Base-by-base conservation (phyloP, 2,797 vertebrate species). In the Crax fasciolata region DNA sequence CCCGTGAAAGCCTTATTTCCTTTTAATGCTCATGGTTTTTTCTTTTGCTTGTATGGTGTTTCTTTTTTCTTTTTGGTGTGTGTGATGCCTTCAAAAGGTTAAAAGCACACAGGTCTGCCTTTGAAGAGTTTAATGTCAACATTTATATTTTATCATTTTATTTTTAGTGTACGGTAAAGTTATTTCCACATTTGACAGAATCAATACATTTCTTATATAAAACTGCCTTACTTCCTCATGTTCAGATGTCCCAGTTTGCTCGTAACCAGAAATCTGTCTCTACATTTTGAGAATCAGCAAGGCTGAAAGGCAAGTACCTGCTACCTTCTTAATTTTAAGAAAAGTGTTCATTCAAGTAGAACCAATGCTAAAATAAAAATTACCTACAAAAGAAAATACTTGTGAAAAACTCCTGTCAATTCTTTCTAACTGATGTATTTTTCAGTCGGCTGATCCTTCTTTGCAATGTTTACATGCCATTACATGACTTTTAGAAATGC, bases 221-320 rank as follows among this genome's bases (percentile, higher is more conserved):
- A 85, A 63, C 16, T 65, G 12, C 25, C 84, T 67, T 81, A 2
- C 44, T 89, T 89, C 23, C 59, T 76, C 12, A 76, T 62, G 21
- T 76, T 92, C 75, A 92, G 59, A 77, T 79, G 46, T 59, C 63
- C 63, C 49, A 75, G 52, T 90, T 93, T 90, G 13, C 51, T 79
- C 25, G 2, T 51, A 94, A 92, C 19, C 49, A 70, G 79, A 49
- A 89, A 74, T 58, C 61, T 81, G 30, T 78, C 65, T 74, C 46
- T 71, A 3, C 38, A 16, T 48, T 73, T 57, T 28, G 58, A 78
- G 27, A 83, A 48, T 71, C 52, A 77, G 79, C 9, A 71, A 72
- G 28, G 54, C 65, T 89, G 74, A 87, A 43, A 93, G n/a, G 57
- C 66, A 90, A 84, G 49, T 39, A 93, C 58, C 46, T 95, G 72